Conservation (phyloP, 2,113 vertebrate species). For the Lophotis ruficrista region DNA sequence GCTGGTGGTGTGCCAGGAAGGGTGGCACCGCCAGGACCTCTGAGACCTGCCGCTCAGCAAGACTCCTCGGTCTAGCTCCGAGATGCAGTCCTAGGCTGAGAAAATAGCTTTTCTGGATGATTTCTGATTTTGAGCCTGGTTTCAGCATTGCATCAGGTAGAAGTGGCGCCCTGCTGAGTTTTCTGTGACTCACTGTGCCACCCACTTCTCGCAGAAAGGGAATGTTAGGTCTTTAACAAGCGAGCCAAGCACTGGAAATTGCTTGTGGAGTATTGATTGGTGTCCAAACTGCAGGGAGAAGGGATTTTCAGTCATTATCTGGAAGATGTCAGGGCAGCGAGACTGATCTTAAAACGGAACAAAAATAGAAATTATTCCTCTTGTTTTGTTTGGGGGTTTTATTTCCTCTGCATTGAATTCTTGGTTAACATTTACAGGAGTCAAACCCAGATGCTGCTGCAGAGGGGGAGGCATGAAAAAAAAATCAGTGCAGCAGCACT, state of each 20-base stretch:
- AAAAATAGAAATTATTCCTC: conserved; percentile 21
- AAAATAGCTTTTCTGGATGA: neutral
- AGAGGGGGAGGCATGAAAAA: neutral
- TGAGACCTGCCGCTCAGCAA: neutral
- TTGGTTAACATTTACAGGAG: neutral
- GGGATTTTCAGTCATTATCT: conserved; percentile 59
- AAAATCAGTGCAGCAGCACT: neutral
- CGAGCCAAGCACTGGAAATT: neutral
- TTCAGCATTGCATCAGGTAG: conserved; percentile 6
- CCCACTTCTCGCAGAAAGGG: neutral
- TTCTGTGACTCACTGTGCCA: conserved; percentile 49
- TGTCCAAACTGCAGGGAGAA: conserved; percentile 31
- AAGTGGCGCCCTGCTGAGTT: conserved; percentile 34
- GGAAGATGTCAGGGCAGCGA: neutral
- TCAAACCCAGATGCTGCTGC: neutral
- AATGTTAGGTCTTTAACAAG: conserved; percentile 43
- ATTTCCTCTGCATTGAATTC: neutral
- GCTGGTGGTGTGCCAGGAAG: neutral
- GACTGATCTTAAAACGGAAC: neutral
- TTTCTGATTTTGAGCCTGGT: neutral
- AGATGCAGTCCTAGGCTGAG: neutral
- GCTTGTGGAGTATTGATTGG: conserved; percentile 55
- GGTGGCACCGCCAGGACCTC: neutral
- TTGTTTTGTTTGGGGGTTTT: neutral
- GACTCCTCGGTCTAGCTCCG: neutral